Evolutionary conservation across 2,113 vertebrate species (phyloP), one percentile per base, ranked within the genome.

Genomic region (Takifugu flavidus): DNA sequence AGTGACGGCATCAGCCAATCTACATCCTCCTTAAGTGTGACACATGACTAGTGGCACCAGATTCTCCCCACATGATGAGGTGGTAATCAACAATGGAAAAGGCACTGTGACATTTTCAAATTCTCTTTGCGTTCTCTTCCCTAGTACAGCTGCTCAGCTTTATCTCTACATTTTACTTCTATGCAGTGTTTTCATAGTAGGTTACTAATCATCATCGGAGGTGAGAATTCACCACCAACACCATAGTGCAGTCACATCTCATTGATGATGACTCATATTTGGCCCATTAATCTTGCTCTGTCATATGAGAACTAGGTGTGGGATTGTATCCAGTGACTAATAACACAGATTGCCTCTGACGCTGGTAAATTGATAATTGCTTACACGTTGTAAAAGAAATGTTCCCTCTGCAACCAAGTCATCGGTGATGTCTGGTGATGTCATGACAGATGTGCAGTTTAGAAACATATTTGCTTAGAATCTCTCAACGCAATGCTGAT

Each of bases 351-450:
- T 53, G 77, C 45, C 66, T 76, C 53, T 82, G 83, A 90, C 74
- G 82, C 72, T 71, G 70, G 65, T 79, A 82, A 82, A 86, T 75
- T 81, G 77, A 67, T 87, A 77, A 84, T 79, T 82, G 81, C 79
- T 79, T 82, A 79, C 72, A 68, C 67, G 82, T 43, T 67, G 82
- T 84, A 74, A 86, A 80, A 63, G 71, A 55, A 79, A 75, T 81
- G 14, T 84, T 44, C 77, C 75, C 70, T 65, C 71, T 76, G 62
- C 68, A 65, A 60, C 50, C 82, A 80, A 87, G 83, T 88, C 82
- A 83, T 66, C 56, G 47, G 81, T 75, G 42, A 13, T n/a, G 63
- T 72, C 59, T 80, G 72, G 79, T 78, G 79, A 78, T 80, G 72
- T 74, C 76, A 80, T 79, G 60, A 63, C 73, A 74, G 63, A 72